Evolutionary conservation across 2,113 vertebrate genomes (phyloP).

Genomic region (Polypterus bichir): DNA sequence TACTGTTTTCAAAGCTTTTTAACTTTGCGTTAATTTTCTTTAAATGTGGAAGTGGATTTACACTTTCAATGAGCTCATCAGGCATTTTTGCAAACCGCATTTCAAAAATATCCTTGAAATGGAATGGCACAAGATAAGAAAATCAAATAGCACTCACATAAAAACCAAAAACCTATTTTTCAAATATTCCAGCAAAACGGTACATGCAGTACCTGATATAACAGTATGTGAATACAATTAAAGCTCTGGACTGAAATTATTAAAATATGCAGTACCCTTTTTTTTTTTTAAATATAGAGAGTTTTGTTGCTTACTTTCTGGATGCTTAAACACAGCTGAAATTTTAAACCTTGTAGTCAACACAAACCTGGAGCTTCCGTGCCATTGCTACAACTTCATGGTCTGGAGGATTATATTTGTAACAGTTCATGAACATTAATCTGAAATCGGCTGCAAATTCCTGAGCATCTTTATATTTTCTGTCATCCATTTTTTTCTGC

Average conservation of each 20-base stretch:
- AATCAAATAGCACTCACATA: no score
- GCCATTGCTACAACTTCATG: slow-evolving; percentile 74
- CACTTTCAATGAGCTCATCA: slow-evolving; percentile 39
- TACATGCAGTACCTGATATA: no score
- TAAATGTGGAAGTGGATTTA: slow-evolving; percentile 7
- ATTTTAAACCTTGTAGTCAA: background rate
- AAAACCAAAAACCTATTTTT: no score
- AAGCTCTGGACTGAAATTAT: no score
- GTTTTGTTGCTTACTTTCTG: no score
- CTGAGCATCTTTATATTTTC: slow-evolving; percentile 57
- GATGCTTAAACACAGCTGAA: no score
- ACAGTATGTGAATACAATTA: no score
- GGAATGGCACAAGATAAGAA: background rate
- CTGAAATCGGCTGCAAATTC: slow-evolving; percentile 79
- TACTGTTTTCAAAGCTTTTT: slow-evolving; percentile 41
- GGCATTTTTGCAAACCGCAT: slow-evolving; percentile 62
- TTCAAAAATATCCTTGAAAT: slow-evolving; percentile 78
- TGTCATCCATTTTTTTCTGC: slow-evolving; percentile 73
- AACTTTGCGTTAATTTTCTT: slow-evolving; percentile 17
- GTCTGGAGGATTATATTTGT: slow-evolving; percentile 66
- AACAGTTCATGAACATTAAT: slow-evolving; percentile 83
- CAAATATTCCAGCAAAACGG: no score
- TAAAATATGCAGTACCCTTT: no score
- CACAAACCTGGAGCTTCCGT: slow-evolving; percentile 71
- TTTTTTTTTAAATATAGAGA: no score